Evolutionary conservation across 2,113 vertebrate species (phyloP), one percentile per base, ranked within the genome.

Genomic region (Anguilla rostrata): DNA sequence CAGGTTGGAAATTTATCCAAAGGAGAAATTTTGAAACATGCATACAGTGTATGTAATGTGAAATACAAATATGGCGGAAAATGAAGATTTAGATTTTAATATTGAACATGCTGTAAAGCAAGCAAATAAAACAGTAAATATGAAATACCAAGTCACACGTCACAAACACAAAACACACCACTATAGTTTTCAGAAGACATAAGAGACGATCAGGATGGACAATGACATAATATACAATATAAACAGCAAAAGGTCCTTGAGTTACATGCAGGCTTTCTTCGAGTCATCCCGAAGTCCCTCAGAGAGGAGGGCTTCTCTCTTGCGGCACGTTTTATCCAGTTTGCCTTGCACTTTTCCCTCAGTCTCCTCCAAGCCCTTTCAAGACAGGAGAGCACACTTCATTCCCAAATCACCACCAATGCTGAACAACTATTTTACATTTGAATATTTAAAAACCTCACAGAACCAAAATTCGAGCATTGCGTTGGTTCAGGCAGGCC

Each of bases 231-330:
- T 2, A 34, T 75, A 75, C 71, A 75, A 34, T 29, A 66, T 22
- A 66, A 66, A 66, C 71, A 75, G n/a, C 46, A 79, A 34, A 46
- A 26, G 39, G 18, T 22, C 83, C 4, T 81, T 16, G 85, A 89
- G 82, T 86, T 95, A 94, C 34, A 90, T 0, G 46, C 92, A 91
- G 1, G 82, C 57, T 91, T 57, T 95, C 87, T 95, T 95, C 40
- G 90, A 15, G 0, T 91, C 86, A 57, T 92, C 89, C 39, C 78
- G 41, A 26, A 90, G 90, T 22, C 92, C 89, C 41, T 88, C 84
- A 1, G 81, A 84, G 86, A 14, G n/a, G 4, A 84, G 87, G 0
- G 85, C 84, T 9, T 91, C 90, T 90, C 95, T 91, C 83, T 95
- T 95, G 39, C 82, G 89, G 34, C 91, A 91, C 60, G 79, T 63